Evolutionary conservation across 2,797 vertebrate species (phyloP).

Genomic region (Apogon hyalosoma): DNA sequence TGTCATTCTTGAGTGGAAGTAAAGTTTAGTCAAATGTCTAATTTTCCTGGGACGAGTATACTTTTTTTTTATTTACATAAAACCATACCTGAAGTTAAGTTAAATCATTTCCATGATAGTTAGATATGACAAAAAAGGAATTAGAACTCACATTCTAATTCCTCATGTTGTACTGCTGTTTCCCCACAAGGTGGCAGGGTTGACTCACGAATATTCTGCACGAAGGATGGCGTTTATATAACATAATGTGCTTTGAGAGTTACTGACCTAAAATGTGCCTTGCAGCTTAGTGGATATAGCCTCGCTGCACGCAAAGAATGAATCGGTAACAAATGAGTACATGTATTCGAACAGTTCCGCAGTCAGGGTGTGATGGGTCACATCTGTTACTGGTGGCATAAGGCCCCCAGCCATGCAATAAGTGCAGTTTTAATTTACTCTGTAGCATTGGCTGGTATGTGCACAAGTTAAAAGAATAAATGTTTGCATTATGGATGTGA

Average conservation of each 20-base stretch:
- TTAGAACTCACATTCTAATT: fast-evolving
- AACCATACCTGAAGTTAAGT: conserved; percentile 5
- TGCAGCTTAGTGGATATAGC: conserved; percentile 23
- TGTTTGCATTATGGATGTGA: too few species aligned
- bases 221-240: conserved; percentile 37
- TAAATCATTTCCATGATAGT: conserved; percentile 4
- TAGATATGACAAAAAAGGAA: neutral
- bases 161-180: neutral
- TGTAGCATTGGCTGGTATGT: neutral
- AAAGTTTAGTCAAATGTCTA: neutral
- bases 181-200: conserved; percentile 57
- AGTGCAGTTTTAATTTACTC: neutral
- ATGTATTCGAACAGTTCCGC: neutral
- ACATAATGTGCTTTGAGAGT: conserved; percentile 39
- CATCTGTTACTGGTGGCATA: neutral
- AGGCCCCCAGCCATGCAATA: neutral
- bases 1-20: too few species aligned
- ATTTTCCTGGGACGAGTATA: neutral
- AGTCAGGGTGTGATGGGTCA: neutral
- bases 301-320: conserved; percentile 38
- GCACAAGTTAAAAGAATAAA: too few species aligned
- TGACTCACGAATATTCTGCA: conserved; percentile 3
- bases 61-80: conserved; percentile 6
- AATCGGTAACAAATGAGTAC: conserved; percentile 2
- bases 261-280: conserved; percentile 58